A percentile compares a stretch with the other conserved stretches of the same genome.
Evolutionary conservation across 2,113 vertebrate genomes (phyloP).

Genomic region (Cyprinodon tularosa): DNA sequence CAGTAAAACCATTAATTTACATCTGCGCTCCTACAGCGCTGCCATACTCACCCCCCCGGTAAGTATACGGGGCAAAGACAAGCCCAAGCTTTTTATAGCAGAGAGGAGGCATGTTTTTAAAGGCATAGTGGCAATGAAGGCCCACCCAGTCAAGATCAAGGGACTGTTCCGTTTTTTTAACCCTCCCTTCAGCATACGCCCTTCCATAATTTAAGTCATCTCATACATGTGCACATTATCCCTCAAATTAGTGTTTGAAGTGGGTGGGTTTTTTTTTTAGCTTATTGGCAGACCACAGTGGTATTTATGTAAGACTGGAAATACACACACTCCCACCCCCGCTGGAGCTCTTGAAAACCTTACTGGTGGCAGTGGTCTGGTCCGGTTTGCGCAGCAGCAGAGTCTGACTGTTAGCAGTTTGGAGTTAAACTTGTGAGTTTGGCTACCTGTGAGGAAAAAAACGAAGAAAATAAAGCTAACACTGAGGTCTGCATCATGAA

Average conservation of each 20-base stretch:
- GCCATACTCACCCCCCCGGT: conserved; percentile 62
- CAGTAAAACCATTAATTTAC: conserved; percentile 74
- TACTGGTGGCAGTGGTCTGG: conserved; percentile 47
- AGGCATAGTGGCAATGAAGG: conserved; percentile 56
- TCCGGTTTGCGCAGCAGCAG: conserved; percentile 32
- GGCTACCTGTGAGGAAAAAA: background rate
- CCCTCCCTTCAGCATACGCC: conserved; percentile 68
- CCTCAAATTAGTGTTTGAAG: conserved; percentile 76
- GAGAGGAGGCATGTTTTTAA: conserved; percentile 65
- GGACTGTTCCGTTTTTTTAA: conserved; percentile 37
- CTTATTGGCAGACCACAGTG: conserved; percentile 67
- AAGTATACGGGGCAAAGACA: conserved; percentile 67
- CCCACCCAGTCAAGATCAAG: conserved; percentile 79
- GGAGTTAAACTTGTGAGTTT: background rate
- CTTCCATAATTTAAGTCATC: conserved; percentile 74
- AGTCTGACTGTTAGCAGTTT: conserved; percentile 1
- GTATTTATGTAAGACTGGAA: conserved; percentile 75
- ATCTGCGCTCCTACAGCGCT: conserved; percentile 47
- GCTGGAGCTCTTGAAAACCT: conserved; percentile 40
- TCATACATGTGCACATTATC: conserved; percentile 76
- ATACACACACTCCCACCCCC: conserved; percentile 60
- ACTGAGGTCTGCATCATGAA: conserved; percentile 1
- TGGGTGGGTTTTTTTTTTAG: conserved; percentile 73
- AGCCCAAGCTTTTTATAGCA: conserved; percentile 73
- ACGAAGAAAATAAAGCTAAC: background rate